Base-by-base conservation (phyloP, 1,140 invertebrate genomes). In the Listronotus oregonensis region DNA sequence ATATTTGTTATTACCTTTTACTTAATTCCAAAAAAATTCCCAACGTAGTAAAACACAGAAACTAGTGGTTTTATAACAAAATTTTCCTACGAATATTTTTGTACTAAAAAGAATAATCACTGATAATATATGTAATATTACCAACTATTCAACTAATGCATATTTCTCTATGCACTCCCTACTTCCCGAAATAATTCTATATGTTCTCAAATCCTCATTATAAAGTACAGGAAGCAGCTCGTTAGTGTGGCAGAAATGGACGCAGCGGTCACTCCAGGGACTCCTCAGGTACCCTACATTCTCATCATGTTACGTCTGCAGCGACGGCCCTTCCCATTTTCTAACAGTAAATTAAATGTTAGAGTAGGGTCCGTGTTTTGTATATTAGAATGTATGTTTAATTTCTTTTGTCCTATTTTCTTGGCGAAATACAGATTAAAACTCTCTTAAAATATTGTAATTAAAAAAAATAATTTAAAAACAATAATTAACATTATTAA, bases 221-320 rank as follows among this genome's bases (percentile, higher is more conserved):
- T 63, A 60, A 68, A 58, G 55, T 61, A 71, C 67, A 73, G 62
- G 69, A 71, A 67, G 63, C 67, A 54, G 65, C 71, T 76, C 75
- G 73, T 76, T 76, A 76, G 72, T 52, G 68, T 51, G 55, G 65
- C 67, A 64, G 71, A 68, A 72, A 65, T 72, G 66, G 68, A 68
- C 67, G 66, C 68, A 64, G 58, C 66, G 71, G 74, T 71, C 75
- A 77, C 74, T 77, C 76, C 64, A 44, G 76, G 76, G 76, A 77
- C 76, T 73, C 71, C 72, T 76, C 76, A 76, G 76, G 76, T 77
- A 73, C 72, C 71, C 71, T 73, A 68, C 68, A 64, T 76, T 69
- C 73, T 76, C 75, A 76, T 76, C 70, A 74, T 69, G 75, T 73
- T 66, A 65, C 63, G 68, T 65, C 63, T 57, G 47, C 34, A 37